A percentile compares a stretch with the other conserved stretches of the same genome.
These are phyloP conservation scores for Fragum fragum DNA, from an alignment of 2,888 invertebrate genomes.

Conservation along the genomic window DNA sequence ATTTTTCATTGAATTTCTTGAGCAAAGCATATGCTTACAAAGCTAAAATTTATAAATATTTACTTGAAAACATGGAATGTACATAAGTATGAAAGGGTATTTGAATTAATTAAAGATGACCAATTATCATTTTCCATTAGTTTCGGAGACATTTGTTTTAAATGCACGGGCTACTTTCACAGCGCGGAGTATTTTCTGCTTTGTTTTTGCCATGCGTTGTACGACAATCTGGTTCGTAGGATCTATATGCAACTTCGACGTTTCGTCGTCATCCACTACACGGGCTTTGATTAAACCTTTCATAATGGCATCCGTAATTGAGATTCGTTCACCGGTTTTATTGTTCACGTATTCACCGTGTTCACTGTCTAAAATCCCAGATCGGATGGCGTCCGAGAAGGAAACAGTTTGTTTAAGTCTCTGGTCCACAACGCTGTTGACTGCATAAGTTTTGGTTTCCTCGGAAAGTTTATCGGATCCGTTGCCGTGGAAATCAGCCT, in stretches of 20 bases:
- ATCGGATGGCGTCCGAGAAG: conserved; percentile 75
- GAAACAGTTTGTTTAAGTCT: conserved; percentile 75
- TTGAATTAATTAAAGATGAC: too few relatives aligned
- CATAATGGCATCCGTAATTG: conserved; percentile 85
- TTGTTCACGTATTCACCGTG: conserved; percentile 84
- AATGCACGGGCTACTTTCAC: conserved; percentile 81
- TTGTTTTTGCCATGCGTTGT: conserved; percentile 79
- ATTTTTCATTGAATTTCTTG: too few relatives aligned
- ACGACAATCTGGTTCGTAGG: conserved; percentile 84
- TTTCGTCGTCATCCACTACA: conserved; percentile 75
- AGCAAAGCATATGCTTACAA: too few relatives aligned
- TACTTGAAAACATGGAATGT: too few relatives aligned
- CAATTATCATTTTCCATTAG: conserved; percentile 1
- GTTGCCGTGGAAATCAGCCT: conserved; percentile 77
- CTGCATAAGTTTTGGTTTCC: conserved; percentile 84
- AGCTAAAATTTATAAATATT: too few relatives aligned
- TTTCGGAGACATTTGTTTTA: conserved; percentile 45
- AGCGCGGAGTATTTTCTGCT: conserved; percentile 78
- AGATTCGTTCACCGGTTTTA: conserved; percentile 77
- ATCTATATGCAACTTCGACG: conserved; percentile 83
- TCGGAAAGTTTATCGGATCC: conserved; percentile 67
- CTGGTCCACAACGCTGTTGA: conserved; percentile 84
- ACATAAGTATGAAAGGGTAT: too few relatives aligned
- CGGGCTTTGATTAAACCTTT: conserved; percentile 85
- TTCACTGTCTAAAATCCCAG: conserved; percentile 79